Base-by-base conservation (phyloP, 1,140 invertebrate genomes). In the Meloidogyne exigua region DNA sequence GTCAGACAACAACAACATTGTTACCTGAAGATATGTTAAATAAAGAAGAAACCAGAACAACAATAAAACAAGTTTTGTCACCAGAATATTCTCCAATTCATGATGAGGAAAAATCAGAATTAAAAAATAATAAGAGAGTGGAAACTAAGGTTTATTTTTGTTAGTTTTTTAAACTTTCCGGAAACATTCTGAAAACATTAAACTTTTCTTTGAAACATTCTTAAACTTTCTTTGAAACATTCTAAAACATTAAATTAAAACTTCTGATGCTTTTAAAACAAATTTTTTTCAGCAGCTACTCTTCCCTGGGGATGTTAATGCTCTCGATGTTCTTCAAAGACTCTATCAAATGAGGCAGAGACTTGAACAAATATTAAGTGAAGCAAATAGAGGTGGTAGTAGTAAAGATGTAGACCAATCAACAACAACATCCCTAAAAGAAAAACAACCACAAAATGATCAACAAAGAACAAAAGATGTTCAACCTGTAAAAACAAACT, bases 321-420 rank as follows among this genome's bases (percentile, higher is more conserved):
- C 49, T 9, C 28, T 73, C n/a, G 28, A 65, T 10, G 72, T 65
- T 12, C 57, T 73, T 65, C 72, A 62, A 32, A 42, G 28, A 21
- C 36, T 73, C n/a, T 65, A 57, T 12, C 44, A 73, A 36, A 73
- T 73, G 44, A 44, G 65, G 3, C 26, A 73, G 28, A 73, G 57
- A 36, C 10, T 73, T 10, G 72, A 73, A 39, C 23, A 23, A 21
- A 23, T 73, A 26, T 32, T 73, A 65, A 7, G 28, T 10, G 49
- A 73, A 21, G 57, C 72, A 21, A 36, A 32, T 26, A 32, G 39
- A 15, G 28, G 57, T 0, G 21, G 39, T 21, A 25, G 57, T 0
- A 18, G 39, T 21, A 25, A 18, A 9, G 28, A 3, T 57, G 23
- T 11, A 0, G 49, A 57, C 10, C 49, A 57, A 57, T n/a, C n/a